phyloP scores from a whole-genome alignment of 2,113 vertebrate genomes.

The Gymnorhina tibicen region DNA sequence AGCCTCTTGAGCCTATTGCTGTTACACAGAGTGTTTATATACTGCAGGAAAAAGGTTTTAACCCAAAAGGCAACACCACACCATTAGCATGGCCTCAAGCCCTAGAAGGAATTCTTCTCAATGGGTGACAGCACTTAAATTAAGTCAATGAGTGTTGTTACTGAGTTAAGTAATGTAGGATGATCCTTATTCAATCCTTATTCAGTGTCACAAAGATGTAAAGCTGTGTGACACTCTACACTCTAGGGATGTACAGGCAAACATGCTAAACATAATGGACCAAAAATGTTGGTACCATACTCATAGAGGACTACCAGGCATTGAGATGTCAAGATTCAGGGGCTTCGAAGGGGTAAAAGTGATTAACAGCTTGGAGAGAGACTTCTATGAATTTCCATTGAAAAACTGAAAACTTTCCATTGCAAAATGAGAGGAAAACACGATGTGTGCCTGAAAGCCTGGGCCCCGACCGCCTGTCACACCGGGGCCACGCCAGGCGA shows the following conservation, averaged over 20 bases:
- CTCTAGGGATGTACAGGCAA: background rate
- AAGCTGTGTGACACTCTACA: background rate
- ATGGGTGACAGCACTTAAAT: background rate
- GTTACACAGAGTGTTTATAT: background rate
- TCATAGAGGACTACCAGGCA: background rate
- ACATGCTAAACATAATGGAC: accelerated
- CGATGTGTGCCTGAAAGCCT: background rate
- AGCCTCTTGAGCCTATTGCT: background rate
- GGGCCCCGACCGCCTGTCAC: background rate
- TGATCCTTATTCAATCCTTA: background rate
- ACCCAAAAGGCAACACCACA: background rate
- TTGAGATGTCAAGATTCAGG: accelerated
- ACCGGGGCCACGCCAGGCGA: accelerated
- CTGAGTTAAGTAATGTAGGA: background rate
- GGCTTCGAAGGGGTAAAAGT: background rate
- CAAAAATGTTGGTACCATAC: background rate
- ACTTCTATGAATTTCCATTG: background rate
- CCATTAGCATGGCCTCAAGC: background rate
- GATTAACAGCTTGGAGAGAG: background rate
- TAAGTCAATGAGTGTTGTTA: background rate
- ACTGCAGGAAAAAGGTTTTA: background rate
- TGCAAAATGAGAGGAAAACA: background rate
- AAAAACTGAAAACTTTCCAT: background rate
- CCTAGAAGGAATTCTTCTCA: background rate
- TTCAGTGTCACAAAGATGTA: background rate